phyloP scores from a whole-genome alignment of 53 echinoderm and acorn worm species.

The Temnopleurus reevesii region DNA sequence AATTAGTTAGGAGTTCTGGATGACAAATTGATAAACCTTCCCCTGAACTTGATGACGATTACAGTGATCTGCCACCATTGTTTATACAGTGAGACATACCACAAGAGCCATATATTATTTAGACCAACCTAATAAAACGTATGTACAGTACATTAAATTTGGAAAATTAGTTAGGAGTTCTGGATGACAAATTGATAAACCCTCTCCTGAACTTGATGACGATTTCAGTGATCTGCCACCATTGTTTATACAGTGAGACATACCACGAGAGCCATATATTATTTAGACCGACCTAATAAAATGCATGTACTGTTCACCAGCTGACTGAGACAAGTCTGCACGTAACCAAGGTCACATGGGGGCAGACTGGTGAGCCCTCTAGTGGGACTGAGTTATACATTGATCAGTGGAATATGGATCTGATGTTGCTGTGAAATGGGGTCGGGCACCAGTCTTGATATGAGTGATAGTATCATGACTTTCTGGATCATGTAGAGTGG shows the following conservation, averaged over 20 bases:
- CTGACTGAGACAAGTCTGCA: not conserved
- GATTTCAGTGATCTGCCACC: not conserved
- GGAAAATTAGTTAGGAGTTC: not conserved
- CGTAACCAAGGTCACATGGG: conserved; percentile 33
- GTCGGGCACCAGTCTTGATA: conserved; percentile 23
- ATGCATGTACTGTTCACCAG: not conserved
- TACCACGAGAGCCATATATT: not conserved
- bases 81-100: conserved; percentile 33
- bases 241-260: conserved; percentile 39
- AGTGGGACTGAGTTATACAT: not conserved
- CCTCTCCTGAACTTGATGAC: not conserved
- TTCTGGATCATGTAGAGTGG: not conserved
- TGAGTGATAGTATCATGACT: conserved; percentile 26
- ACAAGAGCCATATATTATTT: conserved; percentile 3
- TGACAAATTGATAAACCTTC: not conserved
- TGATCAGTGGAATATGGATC: not conserved
- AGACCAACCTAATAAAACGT: not conserved
- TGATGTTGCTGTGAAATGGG: not conserved
- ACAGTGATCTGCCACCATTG: not conserved
- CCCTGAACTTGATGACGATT: conserved; percentile 1
- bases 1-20: not conserved
- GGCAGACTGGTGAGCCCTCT: not conserved
- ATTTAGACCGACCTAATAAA: conserved; percentile 24
- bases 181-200: not conserved
- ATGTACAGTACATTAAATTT: no score